Evolutionary conservation across 1,140 invertebrate species (phyloP).

Genomic region (Leucophenga varia): DNA sequence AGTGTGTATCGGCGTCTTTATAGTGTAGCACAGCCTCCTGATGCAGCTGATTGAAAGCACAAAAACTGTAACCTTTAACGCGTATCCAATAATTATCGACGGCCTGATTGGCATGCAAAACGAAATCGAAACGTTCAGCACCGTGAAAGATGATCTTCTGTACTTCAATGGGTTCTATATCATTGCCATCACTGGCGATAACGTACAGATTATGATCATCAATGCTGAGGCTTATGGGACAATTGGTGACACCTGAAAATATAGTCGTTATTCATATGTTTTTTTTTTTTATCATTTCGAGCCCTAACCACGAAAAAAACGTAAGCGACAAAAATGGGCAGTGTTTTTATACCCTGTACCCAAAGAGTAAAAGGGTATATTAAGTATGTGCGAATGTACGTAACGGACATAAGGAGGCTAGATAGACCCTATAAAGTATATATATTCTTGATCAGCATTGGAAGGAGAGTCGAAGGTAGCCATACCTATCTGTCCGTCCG

Average conservation of each 20-base stretch:
- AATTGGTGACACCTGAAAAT: constrained; percentile 65
- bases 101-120: constrained; percentile 66
- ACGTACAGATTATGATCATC: constrained; percentile 70
- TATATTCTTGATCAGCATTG: too few species aligned
- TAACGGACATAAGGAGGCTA: too few species aligned
- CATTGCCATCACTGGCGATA: constrained; percentile 75
- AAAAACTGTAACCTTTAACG: constrained; percentile 46
- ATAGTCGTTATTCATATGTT: background rate
- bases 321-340: too few species aligned
- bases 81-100: constrained; percentile 64
- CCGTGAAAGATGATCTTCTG: constrained; percentile 65
- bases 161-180: constrained; percentile 65
- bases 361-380: too few species aligned
- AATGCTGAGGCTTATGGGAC: constrained; percentile 70
- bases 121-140: constrained; percentile 75
- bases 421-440: too few species aligned
- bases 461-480: too few species aligned
- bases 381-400: too few species aligned
- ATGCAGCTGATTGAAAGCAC: constrained; percentile 38
- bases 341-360: too few species aligned
- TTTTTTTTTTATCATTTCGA: too few species aligned
- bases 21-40: constrained; percentile 49
- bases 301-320: too few species aligned
- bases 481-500: too few species aligned
- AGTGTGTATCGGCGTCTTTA: constrained; percentile 27